A percentile compares a stretch with the other conserved stretches of the same genome.
phyloP scores from a whole-genome alignment of 35 echinoderm and acorn worm genomes.

The Heliocidaris tuberculata region DNA sequence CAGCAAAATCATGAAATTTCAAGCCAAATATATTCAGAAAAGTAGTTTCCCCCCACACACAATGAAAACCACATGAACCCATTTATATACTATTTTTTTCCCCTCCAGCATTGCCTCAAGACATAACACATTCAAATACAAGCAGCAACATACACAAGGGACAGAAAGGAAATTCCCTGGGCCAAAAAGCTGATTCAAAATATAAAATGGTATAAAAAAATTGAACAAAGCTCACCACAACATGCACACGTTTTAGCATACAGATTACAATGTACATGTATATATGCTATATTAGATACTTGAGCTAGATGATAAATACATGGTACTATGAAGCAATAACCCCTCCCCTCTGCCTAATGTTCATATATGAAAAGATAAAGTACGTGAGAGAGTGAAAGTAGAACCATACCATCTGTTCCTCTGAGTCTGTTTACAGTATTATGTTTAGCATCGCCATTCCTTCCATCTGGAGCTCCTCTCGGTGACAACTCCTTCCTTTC shows the following conservation, averaged over 20 bases:
- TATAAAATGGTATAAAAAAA: neutral
- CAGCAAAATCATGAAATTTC: neutral
- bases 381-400: neutral
- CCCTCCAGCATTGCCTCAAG: neutral
- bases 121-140: neutral
- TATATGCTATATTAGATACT: neutral
- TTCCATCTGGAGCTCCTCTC: neutral
- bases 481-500: constrained; percentile 30
- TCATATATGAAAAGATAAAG: neutral
- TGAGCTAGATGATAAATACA: neutral
- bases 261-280: neutral
- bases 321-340: neutral
- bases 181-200: neutral
- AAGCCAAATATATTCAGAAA: neutral
- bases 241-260: neutral
- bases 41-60: too few relatives aligned
- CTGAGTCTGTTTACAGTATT: constrained; percentile 1
- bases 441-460: neutral
- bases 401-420: neutral
- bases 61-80: neutral
- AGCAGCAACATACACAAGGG: neutral
- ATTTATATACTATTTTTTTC: neutral
- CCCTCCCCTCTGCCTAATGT: neutral
- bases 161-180: neutral
- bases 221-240: neutral